These are phyloP conservation scores for Metridium senile DNA, from an alignment of 92 coral and sea anemone species.

Conservation along the genomic window DNA sequence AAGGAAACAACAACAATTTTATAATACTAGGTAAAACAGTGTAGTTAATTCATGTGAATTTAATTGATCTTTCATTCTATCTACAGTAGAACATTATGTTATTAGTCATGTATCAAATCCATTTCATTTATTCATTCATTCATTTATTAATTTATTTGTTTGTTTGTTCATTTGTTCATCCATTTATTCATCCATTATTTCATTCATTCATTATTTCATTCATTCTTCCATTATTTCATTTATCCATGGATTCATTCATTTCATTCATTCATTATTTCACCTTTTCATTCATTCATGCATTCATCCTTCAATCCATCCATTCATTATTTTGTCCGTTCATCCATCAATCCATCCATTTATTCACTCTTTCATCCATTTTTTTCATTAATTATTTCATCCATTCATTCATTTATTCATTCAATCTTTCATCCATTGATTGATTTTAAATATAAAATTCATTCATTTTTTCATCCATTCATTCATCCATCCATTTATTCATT, in stretches of 20 bases:
- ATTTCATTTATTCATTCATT: neutral
- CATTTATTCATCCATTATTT: neutral
- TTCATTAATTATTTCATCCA: neutral
- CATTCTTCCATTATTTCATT: neutral
- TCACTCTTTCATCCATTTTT: neutral
- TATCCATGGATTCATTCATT: too few relatives aligned
- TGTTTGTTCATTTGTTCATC: neutral
- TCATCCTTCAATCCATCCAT: neutral
- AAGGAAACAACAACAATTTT: slow-evolving; percentile 86
- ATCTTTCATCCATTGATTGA: too few relatives aligned
- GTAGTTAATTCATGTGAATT: too few relatives aligned
- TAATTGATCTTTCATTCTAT: neutral
- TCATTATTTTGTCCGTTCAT: neutral
- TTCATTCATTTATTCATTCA: too few relatives aligned
- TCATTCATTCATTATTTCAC: too few relatives aligned
- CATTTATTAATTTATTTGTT: neutral
- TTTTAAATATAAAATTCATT: too few relatives aligned
- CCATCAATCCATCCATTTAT: neutral
- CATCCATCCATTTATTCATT: too few relatives aligned
- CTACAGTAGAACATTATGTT: neutral
- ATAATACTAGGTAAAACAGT: slow-evolving; percentile 78
- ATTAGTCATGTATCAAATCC: neutral
- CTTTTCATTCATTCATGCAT: too few relatives aligned
- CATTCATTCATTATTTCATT: neutral
- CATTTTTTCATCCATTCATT: too few relatives aligned